Base-by-base conservation (phyloP, 2,888 invertebrate genomes). In the Tachina lurida region DNA sequence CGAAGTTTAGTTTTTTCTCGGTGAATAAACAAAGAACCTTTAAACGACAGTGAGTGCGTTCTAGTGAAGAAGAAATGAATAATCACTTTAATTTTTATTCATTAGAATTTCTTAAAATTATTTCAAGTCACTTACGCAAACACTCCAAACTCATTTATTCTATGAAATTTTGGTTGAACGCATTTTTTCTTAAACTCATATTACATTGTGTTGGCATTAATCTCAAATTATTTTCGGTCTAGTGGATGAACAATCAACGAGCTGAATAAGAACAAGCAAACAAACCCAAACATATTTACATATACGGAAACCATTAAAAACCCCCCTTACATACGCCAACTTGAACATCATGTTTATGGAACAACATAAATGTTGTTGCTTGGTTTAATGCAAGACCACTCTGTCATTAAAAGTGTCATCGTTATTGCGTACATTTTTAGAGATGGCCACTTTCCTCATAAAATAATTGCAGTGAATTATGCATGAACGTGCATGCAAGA, bases 301-400 rank as follows among this genome's bases (percentile, higher is more conserved):
- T 47, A 15, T 12, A 31, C 39, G 60, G 60, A 60, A 60, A 68
- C 49, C 47, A 68, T 68, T 77, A 77, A 68, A 68, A 77, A 31
- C 31, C 22, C 60, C 67, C 58, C 68, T 68, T 77, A 77, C 41
- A 39, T 49, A 77, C 68, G 68, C 68, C 68, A 58, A 68, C 58
- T 60, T 49, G 10, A 47, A 49, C 45, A 65, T 22, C 49, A 62
- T 49, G 39, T 73, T 60, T 22, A 22, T 22, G 15, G 65, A n/a
- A 47, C 13, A 15, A 15, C 31, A 7, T 17, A 47, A 31, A 47
- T 41, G 49, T 62, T 19, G 45, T 31, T 58, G 19, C 22, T 19
- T 49, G 47, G 73, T 4, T 58, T 60, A 17, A 47, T 47, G 31
- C 10, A 45, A 13, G 12, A 39, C 39, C 19, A 56, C 19, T 60